Evolutionary conservation across 2,888 invertebrate species (phyloP), one percentile per base, ranked within the genome.

Genomic region (Ommatoiulus sabulosus): DNA sequence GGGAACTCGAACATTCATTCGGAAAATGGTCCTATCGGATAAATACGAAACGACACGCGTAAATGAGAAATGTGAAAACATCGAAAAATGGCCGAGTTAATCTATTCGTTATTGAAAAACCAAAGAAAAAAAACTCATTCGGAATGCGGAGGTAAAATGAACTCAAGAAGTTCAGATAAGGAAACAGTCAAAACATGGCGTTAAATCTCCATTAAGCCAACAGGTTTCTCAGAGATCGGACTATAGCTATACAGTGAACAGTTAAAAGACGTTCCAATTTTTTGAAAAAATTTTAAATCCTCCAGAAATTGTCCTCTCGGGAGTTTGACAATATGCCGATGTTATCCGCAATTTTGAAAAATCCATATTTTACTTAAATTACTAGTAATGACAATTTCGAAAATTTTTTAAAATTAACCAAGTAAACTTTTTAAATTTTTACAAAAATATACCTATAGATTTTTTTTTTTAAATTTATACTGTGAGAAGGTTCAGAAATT

Each of bases 61-160:
- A 35, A 35, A 35, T 35, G 35, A 35, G 35, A 35, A 35, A 35
- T 35, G 35, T 35, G 20, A 20, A 20, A 20, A 3, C 48, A 12
- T 48, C 48, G 20, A 0, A 63, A 63, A 63, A n/a, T 20, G 63
- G 20, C 20, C 63, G 63, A 63, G 63, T 63, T 5, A 63, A 63
- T 20, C 63, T 63, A 63, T 20, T 63, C 63, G 20, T 63, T 63
- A 63, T 63, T 63, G n/a, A 15, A 6, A 63, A 20, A 20, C 5
- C 5, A 57, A 17, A 6, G 20, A 20, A 8, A 63, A 63, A 63
- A 63, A 63, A 5, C 63, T 20, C 6, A 63, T 63, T 63, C 20
- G 63, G 63, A 63, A 63, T 63, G 63, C 63, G 63, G 63, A 63
- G 63, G 63, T 63, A 63, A 63, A n/a, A n/a, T 63, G 63, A n/a